Base-by-base conservation (phyloP, 2,888 invertebrate genomes). In the Selenia dentaria region DNA sequence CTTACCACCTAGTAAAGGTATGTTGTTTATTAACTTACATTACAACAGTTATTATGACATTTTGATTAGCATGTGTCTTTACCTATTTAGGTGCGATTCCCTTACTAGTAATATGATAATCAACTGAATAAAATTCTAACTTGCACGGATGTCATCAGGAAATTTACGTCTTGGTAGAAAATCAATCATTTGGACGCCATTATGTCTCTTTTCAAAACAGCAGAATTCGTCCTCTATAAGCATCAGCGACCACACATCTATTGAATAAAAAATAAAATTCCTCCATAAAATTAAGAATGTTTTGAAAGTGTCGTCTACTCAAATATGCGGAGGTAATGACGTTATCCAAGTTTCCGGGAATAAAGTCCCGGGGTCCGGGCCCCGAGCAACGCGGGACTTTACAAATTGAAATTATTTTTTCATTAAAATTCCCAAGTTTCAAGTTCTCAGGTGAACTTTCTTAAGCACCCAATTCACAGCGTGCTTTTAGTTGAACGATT, bases 331-430 rank as follows among this genome's bases (percentile, higher is more conserved):
- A 83, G 83, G 84, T 84, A 84, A 86, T 79, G 79, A 79, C 69
- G 77, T 79, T 74, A 75, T 53, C 64, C 51, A 70, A 70, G 68
- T 67, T 72, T 46, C 40, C 31, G 35, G 39, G 34, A 46, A 35
- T 33, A 37, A 32, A 37, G 25, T 46, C 31, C 35, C 11, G 34
- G 33, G 33, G 25, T 64, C 57, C 59, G 49, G 59, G 64, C 61
- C 56, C 50, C 51, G 55, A 54, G 43, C 34, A 55, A 59, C 59
- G 57, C 64, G 55, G 61, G 76, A 79, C 74, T 75, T 74, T 61
- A 61, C 74, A 81, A 88, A 88, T 85, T 87, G 86, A 87, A 88
- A 88, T 89, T 85, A 88, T 87, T 89, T 88, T 88, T 89, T 89
- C 88, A 88, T 88, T 88, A 86, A 79, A 86, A 83, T 80, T 74